phyloP scores from a whole-genome alignment of 2,797 vertebrate species.

The Numenius phaeopus region DNA sequence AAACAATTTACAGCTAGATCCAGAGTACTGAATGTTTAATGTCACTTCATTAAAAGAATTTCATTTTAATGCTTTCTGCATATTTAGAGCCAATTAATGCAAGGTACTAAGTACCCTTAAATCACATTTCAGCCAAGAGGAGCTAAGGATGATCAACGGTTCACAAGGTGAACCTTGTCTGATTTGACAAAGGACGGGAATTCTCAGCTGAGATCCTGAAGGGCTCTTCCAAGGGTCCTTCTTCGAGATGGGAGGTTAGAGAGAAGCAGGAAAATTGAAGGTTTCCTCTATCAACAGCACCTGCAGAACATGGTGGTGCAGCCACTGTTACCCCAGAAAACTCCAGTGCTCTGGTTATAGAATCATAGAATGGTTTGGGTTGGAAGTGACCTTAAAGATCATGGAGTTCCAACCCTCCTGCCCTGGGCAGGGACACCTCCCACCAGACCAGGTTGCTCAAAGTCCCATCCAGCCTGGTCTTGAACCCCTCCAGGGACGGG shows the following conservation, averaged over 20 bases:
- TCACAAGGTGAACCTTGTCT: background rate
- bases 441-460: too few species aligned
- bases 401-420: too few species aligned
- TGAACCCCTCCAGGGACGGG: too few species aligned
- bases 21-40: conserved; percentile 13
- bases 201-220: background rate
- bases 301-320: background rate
- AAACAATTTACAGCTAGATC: background rate
- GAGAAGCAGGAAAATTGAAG: background rate
- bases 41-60: conserved; percentile 47
- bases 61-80: conserved; percentile 16
- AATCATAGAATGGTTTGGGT: too few species aligned
- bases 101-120: background rate
- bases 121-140: background rate
- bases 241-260: background rate
- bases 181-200: background rate
- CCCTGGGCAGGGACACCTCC: too few species aligned
- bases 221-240: background rate
- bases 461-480: too few species aligned
- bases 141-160: background rate
- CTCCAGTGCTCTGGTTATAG: background rate
- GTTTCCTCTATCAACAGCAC: background rate
- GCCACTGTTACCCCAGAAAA: background rate
- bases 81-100: background rate
- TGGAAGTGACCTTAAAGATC: too few species aligned